These are phyloP conservation scores for Chondrilla cf. caribensis DNA, from an alignment of 37 sponge, comb jelly and placozoan species.

Conservation along the genomic window DNA sequence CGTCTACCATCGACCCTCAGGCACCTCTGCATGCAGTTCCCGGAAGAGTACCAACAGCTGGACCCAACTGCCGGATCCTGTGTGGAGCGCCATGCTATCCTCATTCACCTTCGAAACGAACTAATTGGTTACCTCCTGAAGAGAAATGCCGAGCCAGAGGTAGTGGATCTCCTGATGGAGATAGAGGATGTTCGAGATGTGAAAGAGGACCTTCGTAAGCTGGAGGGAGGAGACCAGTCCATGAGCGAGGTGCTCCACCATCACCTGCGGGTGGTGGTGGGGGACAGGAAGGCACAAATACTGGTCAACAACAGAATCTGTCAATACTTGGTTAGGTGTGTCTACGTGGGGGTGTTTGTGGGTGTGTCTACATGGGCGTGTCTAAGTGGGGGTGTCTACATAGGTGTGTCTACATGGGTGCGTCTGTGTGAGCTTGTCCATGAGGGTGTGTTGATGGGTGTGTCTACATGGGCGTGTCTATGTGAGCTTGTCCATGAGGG, in stretches of 20 bases:
- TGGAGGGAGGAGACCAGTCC: neutral
- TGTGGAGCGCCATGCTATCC: neutral
- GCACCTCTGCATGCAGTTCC: constrained; percentile 67
- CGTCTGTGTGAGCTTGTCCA: neutral
- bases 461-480: too few relatives aligned
- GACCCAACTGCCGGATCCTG: neutral
- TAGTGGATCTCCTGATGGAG: constrained; percentile 96
- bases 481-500: too few relatives aligned
- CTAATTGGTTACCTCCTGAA: constrained; percentile 79
- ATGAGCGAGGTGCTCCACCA: neutral
- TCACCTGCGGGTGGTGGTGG: neutral
- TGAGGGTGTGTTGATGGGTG: neutral
- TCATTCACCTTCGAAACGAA: constrained; percentile 59
- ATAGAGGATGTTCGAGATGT: constrained; percentile 70
- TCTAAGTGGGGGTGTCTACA: too few relatives aligned
- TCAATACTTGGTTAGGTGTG: constrained; percentile 89
- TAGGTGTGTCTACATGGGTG: neutral
- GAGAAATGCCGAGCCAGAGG: constrained; percentile 93
- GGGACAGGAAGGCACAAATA: neutral
- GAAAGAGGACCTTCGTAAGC: constrained; percentile 11
- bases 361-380: neutral
- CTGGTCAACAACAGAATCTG: constrained; percentile 80
- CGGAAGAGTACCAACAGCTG: constrained; percentile 34
- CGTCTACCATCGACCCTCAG: constrained; percentile 27
- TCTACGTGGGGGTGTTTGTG: neutral